These are phyloP conservation scores for Protaetia brevitarsis DNA, from an alignment of 1,140 invertebrate genomes.

Conservation along the genomic window DNA sequence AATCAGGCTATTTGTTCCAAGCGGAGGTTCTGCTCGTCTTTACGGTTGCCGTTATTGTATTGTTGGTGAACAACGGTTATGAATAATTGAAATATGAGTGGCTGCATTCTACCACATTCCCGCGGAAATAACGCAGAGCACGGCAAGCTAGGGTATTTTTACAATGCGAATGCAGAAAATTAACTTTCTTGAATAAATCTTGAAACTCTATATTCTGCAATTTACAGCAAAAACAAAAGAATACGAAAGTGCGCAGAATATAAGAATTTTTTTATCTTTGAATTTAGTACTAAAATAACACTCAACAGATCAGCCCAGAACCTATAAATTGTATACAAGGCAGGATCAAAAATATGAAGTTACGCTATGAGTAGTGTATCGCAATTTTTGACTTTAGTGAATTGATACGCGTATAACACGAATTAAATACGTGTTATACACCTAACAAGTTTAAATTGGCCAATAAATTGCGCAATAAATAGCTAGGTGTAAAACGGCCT, in stretches of 20 bases:
- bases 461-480: too few relatives aligned
- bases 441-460: too few relatives aligned
- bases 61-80: neutral
- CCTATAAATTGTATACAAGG: too few relatives aligned
- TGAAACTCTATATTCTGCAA: too few relatives aligned
- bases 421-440: too few relatives aligned
- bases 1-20: neutral
- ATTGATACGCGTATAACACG: too few relatives aligned
- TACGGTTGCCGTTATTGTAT: neutral
- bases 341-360: too few relatives aligned
- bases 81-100: conserved; percentile 17
- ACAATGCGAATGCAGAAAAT: neutral
- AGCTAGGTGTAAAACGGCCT: too few relatives aligned
- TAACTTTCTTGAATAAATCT: too few relatives aligned
- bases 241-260: neutral
- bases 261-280: neutral
- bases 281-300: neutral
- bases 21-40: neutral
- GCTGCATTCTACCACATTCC: neutral
- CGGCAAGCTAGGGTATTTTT: neutral
- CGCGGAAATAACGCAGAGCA: neutral
- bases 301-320: neutral
- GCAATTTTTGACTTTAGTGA: too few relatives aligned
- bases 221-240: too few relatives aligned
- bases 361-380: too few relatives aligned